These are phyloP conservation scores for Lanistes nyassanus DNA, from an alignment of 1,140 invertebrate genomes.

Conservation along the genomic window DNA sequence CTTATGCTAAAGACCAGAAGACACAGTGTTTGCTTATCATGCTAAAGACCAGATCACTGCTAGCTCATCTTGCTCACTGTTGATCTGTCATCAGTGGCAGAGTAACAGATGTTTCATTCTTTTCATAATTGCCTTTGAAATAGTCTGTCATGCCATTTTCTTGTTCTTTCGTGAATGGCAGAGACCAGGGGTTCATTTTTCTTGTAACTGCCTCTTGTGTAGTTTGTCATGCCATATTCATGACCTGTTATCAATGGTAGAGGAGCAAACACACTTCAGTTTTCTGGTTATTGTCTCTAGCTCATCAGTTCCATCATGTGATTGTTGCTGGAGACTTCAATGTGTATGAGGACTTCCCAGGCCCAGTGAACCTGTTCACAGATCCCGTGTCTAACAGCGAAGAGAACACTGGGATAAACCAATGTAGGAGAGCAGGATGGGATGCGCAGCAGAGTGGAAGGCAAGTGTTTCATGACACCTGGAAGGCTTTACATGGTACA, in stretches of 20 bases:
- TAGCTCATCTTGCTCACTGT: no score
- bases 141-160: no score
- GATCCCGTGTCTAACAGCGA: background rate
- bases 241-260: no score
- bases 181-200: no score
- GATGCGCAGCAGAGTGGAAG: background rate
- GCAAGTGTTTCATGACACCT: constrained; percentile 29
- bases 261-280: no score
- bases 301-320: constrained; percentile 40
- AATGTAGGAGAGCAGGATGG: background rate
- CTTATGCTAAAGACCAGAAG: no score
- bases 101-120: no score
- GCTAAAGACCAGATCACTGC: no score
- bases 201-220: background rate
- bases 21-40: no score
- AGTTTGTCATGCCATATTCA: background rate
- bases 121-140: no score
- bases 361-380: constrained; percentile 45
- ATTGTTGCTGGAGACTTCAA: constrained; percentile 57
- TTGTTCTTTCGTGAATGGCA: no score
- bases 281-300: constrained; percentile 25
- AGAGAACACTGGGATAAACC: background rate
- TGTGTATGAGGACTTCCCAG: constrained; percentile 51
- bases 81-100: no score
- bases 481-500: constrained; percentile 7